Evolutionary conservation across 2,888 invertebrate genomes (phyloP), one percentile per base, ranked within the genome.

Genomic region (Hedychridium roseum): DNA sequence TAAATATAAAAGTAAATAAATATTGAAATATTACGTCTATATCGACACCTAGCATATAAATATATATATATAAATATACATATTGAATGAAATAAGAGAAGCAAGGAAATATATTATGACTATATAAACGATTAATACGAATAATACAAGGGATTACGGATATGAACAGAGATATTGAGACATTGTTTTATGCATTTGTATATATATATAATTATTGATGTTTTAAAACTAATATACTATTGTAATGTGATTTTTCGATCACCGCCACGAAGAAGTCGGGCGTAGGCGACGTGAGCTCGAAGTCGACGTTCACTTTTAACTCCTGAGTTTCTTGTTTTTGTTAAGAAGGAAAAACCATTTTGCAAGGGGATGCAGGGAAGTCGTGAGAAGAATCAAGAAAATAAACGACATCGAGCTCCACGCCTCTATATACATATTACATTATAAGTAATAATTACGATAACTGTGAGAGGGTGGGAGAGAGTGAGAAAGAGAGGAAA

Each of bases 131-230:
- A 47, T 39, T 60, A 57, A 58, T 47, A 42, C 42, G 66, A 60
- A 49, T 64, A 59, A 42, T 36, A 62, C 64, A 68, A 62, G 48
- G 55, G 61, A 69, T 70, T 68, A 66, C 62, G 60, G 50, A 64
- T 55, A 68, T 57, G 54, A 62, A 68, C 60, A 60, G 57, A 64
- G 63, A 72, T 67, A 70, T 70, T 65, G 57, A 68, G 51, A 68
- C 70, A 71, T 73, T 73, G 74, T 78, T 78, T 77, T 74, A 76
- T 73, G 74, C 72, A 77, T 78, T 76, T 78, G 77, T 79, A 78
- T 73, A 78, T 78, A 74, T 75, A 78, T 72, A 78, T 78, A 78
- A 75, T 75, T 76, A 78, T 77, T 73, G 71, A 75, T 74, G 73
- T 78, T 79, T 77, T 74, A 73, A 69, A 74, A 73, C 64, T 70